These are phyloP conservation scores for Trachops cirrhosus DNA, from an alignment of 2,797 vertebrate genomes.

Conservation along the genomic window DNA sequence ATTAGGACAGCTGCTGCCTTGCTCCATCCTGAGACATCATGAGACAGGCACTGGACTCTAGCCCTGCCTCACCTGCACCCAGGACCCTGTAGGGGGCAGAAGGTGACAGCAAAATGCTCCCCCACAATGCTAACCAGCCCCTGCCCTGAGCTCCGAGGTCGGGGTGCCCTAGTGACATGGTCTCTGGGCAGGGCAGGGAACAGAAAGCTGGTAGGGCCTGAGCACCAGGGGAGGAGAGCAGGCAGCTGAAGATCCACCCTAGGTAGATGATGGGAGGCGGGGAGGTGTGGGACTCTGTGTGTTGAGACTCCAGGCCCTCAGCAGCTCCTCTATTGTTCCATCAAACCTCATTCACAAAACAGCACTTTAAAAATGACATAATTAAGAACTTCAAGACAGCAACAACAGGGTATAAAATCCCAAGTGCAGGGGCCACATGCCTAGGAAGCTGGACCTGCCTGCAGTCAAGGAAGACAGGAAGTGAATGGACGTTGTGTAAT, in stretches of 20 bases:
- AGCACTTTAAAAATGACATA: neutral
- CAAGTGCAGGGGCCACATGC: neutral
- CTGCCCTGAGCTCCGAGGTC: neutral
- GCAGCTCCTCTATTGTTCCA: neutral
- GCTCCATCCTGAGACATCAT: neutral
- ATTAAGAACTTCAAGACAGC: neutral
- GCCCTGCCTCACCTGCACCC: neutral
- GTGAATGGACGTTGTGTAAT: neutral
- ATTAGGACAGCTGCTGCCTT: accelerated
- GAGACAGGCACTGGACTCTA: neutral
- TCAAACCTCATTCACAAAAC: neutral
- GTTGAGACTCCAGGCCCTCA: neutral
- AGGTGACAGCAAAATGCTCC: neutral
- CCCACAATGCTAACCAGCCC: neutral
- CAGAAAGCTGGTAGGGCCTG: accelerated
- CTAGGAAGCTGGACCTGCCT: neutral
- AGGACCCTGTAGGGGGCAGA: neutral
- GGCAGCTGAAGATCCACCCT: neutral
- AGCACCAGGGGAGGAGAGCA: neutral
- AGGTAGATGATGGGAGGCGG: too few species aligned
- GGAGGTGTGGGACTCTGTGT: too few species aligned
- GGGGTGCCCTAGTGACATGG: neutral
- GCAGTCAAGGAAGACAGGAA: neutral
- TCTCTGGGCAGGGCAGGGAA: neutral
- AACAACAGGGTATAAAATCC: neutral